A percentile compares a stretch with the other conserved stretches of the same genome.
Evolutionary conservation across 2,797 vertebrate species (phyloP).

Genomic region (Chelon labrosus): DNA sequence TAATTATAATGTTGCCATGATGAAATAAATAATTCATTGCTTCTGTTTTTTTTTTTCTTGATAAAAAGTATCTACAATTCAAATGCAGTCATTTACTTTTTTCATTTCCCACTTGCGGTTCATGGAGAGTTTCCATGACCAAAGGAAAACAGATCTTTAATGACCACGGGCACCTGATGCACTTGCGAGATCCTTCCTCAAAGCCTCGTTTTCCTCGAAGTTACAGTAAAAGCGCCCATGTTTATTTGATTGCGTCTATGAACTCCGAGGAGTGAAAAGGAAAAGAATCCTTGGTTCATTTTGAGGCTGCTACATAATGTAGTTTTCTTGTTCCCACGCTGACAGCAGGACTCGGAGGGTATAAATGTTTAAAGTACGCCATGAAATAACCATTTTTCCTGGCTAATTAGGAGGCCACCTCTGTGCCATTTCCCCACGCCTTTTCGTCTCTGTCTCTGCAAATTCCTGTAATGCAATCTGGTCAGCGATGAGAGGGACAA

Average conservation of each 20-base stretch:
- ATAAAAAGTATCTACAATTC: conserved; percentile 72
- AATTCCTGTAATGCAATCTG: conserved; percentile 40
- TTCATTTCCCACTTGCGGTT: conserved; percentile 49
- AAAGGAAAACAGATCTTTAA: conserved; percentile 36
- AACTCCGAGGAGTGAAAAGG: conserved; percentile 22
- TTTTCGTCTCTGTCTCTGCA: conserved; percentile 52
- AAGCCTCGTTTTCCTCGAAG: conserved; percentile 57
- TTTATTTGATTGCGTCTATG: conserved; percentile 65
- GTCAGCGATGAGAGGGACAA: conserved; percentile 28
- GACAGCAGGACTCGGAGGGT: conserved; percentile 54
- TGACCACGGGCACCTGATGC: conserved; percentile 43
- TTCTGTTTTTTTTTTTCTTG: conserved; percentile 19
- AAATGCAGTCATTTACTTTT: conserved; percentile 59
- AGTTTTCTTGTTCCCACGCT: conserved; percentile 59
- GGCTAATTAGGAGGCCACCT: conserved; percentile 72
- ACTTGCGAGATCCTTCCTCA: conserved; percentile 32
- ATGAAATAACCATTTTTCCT: conserved; percentile 74
- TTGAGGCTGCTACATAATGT: conserved; percentile 69
- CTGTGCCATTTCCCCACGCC: conserved; percentile 21
- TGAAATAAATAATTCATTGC: conserved; percentile 79
- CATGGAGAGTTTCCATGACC: conserved; percentile 57
- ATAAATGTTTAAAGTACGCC: conserved; percentile 75
- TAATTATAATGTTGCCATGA: conserved; percentile 78
- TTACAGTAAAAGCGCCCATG: conserved; percentile 44
- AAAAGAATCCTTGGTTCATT: conserved; percentile 36